These are phyloP conservation scores for Laticauda colubrina DNA, from an alignment of 2,113 vertebrate species.

Conservation along the genomic window DNA sequence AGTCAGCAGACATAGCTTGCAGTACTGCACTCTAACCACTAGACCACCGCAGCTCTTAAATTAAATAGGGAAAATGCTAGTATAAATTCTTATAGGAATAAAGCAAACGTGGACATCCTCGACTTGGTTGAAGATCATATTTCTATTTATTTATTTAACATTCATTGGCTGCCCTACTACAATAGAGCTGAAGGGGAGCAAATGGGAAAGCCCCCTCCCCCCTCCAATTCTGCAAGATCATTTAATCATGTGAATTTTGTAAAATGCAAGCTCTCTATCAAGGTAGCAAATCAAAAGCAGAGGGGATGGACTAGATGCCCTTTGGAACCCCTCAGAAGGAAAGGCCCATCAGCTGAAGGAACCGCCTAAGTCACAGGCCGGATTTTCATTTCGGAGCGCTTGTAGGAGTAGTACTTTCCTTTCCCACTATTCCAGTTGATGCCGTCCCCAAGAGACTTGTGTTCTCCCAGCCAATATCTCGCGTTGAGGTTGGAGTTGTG, in stretches of 20 bases:
- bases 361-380: background rate
- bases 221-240: fast-evolving
- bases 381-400: conserved; percentile 8
- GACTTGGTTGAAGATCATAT: background rate
- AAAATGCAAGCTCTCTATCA: no score
- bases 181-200: background rate
- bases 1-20: no score
- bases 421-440: background rate
- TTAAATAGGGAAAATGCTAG: background rate
- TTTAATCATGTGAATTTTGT: background rate
- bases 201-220: fast-evolving
- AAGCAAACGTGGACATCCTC: background rate
- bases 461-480: background rate
- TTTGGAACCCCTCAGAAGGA: background rate
- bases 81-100: background rate
- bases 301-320: background rate
- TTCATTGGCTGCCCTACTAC: background rate
- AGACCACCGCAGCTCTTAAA: no score
- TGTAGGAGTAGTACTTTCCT: background rate
- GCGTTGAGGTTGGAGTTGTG: no score
- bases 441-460: background rate
- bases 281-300: background rate
- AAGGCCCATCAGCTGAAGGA: background rate
- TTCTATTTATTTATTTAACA: background rate
- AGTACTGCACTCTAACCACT: no score